phyloP scores from a whole-genome alignment of 2,797 vertebrate species.

The Pipistrellus nathusii region DNA sequence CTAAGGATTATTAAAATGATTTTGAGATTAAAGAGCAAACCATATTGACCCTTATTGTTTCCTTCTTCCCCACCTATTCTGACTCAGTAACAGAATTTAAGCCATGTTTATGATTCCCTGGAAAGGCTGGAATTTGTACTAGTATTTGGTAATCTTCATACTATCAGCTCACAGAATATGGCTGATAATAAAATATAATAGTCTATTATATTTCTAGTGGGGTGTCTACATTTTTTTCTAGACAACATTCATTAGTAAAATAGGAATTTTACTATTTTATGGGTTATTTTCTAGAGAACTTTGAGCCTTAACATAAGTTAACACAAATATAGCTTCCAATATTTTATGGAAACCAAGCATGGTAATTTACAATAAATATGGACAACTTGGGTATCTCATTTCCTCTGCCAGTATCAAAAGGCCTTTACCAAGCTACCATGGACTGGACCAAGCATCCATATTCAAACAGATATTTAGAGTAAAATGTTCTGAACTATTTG shows the following conservation, averaged over 20 bases:
- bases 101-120: background rate
- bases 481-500: background rate
- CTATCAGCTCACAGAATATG: background rate
- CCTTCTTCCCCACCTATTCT: background rate
- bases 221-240: background rate
- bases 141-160: background rate
- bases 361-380: background rate
- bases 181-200: background rate
- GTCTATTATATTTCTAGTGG: constrained; percentile 12
- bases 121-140: background rate
- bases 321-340: background rate
- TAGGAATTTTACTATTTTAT: background rate
- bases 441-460: background rate
- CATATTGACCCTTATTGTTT: background rate
- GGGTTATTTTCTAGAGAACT: constrained; percentile 28
- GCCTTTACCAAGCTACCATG: background rate
- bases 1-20: constrained; percentile 6
- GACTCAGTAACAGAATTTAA: background rate
- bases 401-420: background rate
- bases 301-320: background rate
- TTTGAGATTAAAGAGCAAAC: constrained; percentile 43
- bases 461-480: background rate
- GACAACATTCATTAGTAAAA: constrained; percentile 24
- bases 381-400: constrained; percentile 26
- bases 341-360: background rate